Evolutionary conservation across 2,113 vertebrate genomes (phyloP).

Genomic region (Aix galericulata): DNA sequence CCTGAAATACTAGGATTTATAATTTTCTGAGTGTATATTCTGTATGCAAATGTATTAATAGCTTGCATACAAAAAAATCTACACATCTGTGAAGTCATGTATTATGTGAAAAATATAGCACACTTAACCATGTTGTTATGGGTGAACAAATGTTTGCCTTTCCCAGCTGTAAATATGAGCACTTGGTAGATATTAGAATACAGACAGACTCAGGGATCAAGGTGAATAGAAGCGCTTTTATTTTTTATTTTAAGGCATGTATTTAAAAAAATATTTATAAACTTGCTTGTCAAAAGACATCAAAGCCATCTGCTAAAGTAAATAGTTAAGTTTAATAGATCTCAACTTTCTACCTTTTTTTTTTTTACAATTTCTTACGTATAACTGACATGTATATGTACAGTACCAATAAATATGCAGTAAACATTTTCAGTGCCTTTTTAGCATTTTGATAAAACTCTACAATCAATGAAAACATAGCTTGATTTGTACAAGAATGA

Average conservation of each 20-base stretch:
- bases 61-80: background rate
- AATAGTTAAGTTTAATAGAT: background rate
- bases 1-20: background rate
- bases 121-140: background rate
- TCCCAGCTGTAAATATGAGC: background rate
- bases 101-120: fast-evolving
- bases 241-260: background rate
- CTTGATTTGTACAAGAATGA: background rate
- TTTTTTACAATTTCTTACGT: background rate
- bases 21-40: background rate
- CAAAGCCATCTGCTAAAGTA: background rate
- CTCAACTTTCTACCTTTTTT: background rate
- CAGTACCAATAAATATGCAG: slow-evolving; percentile 58
- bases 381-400: slow-evolving; percentile 14
- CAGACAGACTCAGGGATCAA: background rate
- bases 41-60: background rate
- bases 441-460: slow-evolving; percentile 50
- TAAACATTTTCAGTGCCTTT: slow-evolving; percentile 31
- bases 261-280: background rate
- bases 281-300: background rate
- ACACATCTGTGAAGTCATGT: background rate
- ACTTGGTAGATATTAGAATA: background rate
- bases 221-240: slow-evolving; percentile 9
- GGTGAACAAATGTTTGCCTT: background rate
- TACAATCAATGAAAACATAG: background rate